phyloP scores from a whole-genome alignment of 2,113 vertebrate genomes.

The Sterna hirundo region DNA sequence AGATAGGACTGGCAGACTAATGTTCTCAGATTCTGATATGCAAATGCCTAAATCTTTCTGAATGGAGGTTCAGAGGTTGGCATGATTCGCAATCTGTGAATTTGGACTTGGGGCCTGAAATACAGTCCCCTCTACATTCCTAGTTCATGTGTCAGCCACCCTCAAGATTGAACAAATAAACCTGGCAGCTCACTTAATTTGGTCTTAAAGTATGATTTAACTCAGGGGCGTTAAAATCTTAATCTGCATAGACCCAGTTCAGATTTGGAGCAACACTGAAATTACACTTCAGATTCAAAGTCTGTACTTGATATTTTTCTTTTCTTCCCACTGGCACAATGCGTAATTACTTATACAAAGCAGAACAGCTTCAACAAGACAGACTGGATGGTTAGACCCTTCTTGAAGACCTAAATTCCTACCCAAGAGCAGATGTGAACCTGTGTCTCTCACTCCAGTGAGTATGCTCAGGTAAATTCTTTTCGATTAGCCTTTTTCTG shows the following conservation, averaged over 20 bases:
- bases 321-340: background rate
- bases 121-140: background rate
- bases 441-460: background rate
- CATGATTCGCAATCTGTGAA: background rate
- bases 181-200: background rate
- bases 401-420: background rate
- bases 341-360: background rate
- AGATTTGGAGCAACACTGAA: background rate
- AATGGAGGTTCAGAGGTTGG: background rate
- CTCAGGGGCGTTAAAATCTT: background rate
- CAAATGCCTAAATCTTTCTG: background rate
- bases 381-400: background rate
- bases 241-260: background rate
- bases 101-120: background rate
- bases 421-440: background rate
- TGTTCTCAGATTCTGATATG: background rate
- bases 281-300: background rate
- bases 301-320: background rate
- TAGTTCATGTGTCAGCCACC: background rate
- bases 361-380: conserved; percentile 1
- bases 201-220: background rate
- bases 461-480: background rate
- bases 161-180: background rate
- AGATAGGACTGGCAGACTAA: background rate
- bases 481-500: background rate